Conservation (phyloP, 2,797 vertebrate genomes). For the Sebastes matsubarae region DNA sequence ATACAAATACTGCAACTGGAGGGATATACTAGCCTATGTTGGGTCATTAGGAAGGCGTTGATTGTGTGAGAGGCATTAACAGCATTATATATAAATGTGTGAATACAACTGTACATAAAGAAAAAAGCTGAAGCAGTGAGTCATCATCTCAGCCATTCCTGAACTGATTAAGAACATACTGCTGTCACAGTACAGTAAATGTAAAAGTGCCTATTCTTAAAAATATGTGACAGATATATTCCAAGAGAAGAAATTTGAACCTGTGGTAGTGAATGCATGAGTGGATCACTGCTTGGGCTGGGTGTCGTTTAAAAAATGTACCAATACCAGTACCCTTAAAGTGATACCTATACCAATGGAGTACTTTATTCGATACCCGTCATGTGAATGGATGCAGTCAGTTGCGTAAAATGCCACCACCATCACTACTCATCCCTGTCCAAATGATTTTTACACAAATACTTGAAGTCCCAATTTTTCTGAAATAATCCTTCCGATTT, state of each 20-base stretch:
- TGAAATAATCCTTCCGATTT: too few species aligned
- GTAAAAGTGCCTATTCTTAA: neutral
- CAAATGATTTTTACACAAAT: too few species aligned
- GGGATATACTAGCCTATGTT: neutral
- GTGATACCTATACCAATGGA: too few species aligned
- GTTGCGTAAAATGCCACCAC: too few species aligned
- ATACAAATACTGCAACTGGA: neutral
- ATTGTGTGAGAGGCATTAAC: neutral
- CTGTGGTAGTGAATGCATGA: neutral
- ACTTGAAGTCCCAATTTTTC: too few species aligned
- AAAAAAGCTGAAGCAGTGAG: neutral
- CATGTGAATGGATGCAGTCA: too few species aligned
- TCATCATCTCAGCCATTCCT: neutral
- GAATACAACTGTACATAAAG: neutral
- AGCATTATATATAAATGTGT: neutral
- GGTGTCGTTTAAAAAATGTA: too few species aligned
- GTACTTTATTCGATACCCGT: too few species aligned
- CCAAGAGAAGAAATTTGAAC: neutral
- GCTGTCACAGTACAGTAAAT: neutral
- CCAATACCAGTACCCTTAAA: too few species aligned
- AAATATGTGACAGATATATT: too few species aligned
- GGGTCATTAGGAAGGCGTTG: conserved; percentile 4
- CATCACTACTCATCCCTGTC: too few species aligned
- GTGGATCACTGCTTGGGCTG: neutral
- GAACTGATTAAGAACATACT: neutral